These are phyloP conservation scores for Elanoides forficatus DNA, from an alignment of 2,113 vertebrate species.

Conservation along the genomic window DNA sequence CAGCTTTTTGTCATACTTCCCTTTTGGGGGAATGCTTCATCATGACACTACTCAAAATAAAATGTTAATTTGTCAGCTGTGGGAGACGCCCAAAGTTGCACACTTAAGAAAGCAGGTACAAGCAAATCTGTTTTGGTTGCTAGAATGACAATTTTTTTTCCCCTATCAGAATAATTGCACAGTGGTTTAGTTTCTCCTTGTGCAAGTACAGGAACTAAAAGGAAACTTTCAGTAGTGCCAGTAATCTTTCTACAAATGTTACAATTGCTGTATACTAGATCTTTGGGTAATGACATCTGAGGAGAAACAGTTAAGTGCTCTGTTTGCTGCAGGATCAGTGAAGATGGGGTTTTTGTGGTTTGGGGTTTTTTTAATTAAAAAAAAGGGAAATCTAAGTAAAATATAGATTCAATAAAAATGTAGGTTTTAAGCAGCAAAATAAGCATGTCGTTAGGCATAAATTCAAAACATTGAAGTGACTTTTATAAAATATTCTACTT, in stretches of 20 bases:
- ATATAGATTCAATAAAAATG: neutral
- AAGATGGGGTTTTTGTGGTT: neutral
- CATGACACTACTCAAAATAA: neutral
- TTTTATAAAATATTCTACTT: neutral
- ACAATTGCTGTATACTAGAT: neutral
- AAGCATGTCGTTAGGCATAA: neutral
- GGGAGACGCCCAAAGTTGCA: neutral
- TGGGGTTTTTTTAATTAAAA: neutral
- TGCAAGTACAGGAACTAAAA: neutral
- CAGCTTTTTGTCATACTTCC: constrained; percentile 5
- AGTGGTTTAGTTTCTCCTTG: neutral
- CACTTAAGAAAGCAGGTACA: rapidly evolving
- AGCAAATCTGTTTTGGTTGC: rapidly evolving
- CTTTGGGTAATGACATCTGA: neutral
- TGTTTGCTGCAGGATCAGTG: neutral
- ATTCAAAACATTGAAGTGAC: neutral
- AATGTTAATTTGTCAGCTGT: neutral
- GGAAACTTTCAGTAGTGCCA: neutral
- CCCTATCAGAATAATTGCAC: neutral
- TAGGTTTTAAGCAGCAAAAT: neutral
- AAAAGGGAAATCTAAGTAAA: neutral
- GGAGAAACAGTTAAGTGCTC: neutral
- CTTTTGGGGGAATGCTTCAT: neutral
- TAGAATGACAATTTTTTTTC: neutral
- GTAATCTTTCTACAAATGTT: neutral